These are phyloP conservation scores for Huso huso DNA, from an alignment of 2,797 vertebrate genomes.

Conservation along the genomic window DNA sequence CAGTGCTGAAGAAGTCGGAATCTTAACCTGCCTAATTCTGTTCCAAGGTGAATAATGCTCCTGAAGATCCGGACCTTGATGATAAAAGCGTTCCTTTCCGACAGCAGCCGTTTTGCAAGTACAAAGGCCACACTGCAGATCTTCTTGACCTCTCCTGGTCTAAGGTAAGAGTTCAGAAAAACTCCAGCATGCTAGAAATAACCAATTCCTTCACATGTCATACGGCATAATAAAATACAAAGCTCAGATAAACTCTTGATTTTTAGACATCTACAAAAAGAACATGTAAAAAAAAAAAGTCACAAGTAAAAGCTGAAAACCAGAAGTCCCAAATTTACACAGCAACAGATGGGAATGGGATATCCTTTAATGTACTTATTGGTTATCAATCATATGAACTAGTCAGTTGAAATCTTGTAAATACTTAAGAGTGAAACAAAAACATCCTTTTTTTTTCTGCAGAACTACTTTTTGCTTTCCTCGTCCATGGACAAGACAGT, in stretches of 20 bases:
- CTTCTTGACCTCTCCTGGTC: slow-evolving; percentile 97
- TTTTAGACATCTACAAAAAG: too few species aligned
- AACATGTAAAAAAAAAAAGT: too few species aligned
- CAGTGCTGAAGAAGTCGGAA: too few species aligned
- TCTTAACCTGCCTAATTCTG: neutral
- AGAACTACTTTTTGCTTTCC: slow-evolving; percentile 98
- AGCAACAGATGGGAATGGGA: too few species aligned
- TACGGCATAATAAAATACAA: too few species aligned
- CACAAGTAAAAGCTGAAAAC: too few species aligned
- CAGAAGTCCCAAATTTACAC: too few species aligned
- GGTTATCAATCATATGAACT: too few species aligned
- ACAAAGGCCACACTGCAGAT: slow-evolving; percentile 98
- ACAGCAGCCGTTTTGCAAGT: slow-evolving; percentile 93
- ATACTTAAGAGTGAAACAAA: neutral
- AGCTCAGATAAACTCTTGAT: too few species aligned
- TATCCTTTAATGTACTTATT: too few species aligned
- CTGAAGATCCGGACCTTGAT: slow-evolving; percentile 83
- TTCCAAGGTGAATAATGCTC: slow-evolving; percentile 64
- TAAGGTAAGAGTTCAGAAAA: slow-evolving; percentile 66
- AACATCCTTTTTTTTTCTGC: slow-evolving; percentile 16
- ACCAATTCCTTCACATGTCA: neutral
- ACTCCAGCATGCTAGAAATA: neutral
- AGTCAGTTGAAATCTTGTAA: too few species aligned
- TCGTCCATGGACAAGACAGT: slow-evolving; percentile 99
- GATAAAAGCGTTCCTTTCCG: slow-evolving; percentile 89